phyloP scores from a whole-genome alignment of 2,113 vertebrate genomes.

The Triplophysa tibetana region DNA sequence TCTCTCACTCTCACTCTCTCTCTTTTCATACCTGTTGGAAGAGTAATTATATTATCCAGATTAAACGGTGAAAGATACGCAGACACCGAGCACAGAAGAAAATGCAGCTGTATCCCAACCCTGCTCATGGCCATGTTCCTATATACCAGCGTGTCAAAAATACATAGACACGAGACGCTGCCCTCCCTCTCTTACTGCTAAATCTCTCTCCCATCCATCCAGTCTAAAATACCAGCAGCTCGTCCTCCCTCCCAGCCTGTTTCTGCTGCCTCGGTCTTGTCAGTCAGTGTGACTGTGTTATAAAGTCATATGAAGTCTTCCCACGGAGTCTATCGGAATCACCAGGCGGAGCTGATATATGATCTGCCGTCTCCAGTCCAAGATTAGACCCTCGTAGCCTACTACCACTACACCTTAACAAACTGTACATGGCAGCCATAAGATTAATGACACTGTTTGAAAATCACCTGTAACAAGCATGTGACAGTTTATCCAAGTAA shows the following conservation, averaged over 20 bases:
- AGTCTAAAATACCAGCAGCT: neutral
- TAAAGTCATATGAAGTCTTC: constrained; percentile 26
- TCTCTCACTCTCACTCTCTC: neutral
- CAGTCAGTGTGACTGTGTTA: constrained; percentile 6
- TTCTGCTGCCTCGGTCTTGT: neutral
- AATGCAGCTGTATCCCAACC: constrained; percentile 39
- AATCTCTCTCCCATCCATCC: constrained; percentile 1
- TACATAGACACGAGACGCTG: neutral
- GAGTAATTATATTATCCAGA: constrained; percentile 28
- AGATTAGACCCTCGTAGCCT: constrained; percentile 29
- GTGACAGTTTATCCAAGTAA: no score
- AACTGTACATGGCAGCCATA: neutral
- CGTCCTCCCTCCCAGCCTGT: neutral
- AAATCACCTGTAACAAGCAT: no score
- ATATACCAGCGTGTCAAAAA: constrained; percentile 12
- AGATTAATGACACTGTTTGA: neutral
- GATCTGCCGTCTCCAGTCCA: constrained; percentile 30
- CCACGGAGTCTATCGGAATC: constrained; percentile 18
- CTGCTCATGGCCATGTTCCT: constrained; percentile 42
- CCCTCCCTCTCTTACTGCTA: neutral
- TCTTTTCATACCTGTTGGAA: constrained; percentile 37
- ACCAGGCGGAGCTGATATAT: constrained; percentile 23
- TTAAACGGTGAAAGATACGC: constrained; percentile 18
- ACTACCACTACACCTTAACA: neutral
- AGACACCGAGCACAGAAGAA: constrained; percentile 41